Percentiles rank a stretch among this genome's conserved stretches.
These are phyloP conservation scores for Adelosebastes latens DNA, from an alignment of 2,797 vertebrate genomes.

Conservation along the genomic window DNA sequence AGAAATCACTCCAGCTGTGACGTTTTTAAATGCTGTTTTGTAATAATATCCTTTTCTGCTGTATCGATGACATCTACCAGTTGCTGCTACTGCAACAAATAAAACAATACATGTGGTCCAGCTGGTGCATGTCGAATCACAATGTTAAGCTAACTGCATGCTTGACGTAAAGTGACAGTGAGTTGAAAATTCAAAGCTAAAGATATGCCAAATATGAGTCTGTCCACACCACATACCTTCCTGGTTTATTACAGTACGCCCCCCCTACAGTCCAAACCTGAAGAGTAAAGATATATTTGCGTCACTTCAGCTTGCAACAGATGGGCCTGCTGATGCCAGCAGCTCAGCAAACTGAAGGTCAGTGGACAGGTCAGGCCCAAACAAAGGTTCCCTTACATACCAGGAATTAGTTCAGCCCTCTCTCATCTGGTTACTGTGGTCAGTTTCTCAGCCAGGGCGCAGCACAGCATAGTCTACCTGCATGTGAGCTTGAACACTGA, in stretches of 20 bases:
- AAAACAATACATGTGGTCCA: background rate
- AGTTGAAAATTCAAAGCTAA: background rate
- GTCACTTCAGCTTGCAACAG: constrained; percentile 62
- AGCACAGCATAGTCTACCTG: background rate
- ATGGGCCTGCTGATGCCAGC: constrained; percentile 71
- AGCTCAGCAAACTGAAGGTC: constrained; percentile 83
- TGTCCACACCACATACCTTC: background rate
- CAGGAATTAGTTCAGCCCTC: constrained; percentile 75
- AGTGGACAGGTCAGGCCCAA: constrained; percentile 81
- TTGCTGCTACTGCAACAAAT: constrained; percentile 1
- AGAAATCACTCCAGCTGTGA: constrained; percentile 28
- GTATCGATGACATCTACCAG: constrained; percentile 11
- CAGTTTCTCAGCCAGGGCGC: constrained; percentile 21
- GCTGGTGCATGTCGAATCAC: background rate
- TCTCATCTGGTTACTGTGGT: constrained; percentile 71
- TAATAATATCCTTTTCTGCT: constrained; percentile 2
- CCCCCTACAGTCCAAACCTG: background rate
- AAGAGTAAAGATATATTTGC: constrained; percentile 7
- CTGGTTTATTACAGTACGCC: background rate
- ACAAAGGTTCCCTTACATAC: constrained; percentile 85
- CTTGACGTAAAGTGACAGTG: background rate
- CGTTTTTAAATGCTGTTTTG: constrained; percentile 22
- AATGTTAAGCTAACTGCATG: background rate
- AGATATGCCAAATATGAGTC: background rate
- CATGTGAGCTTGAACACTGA: background rate